A percentile compares a stretch with the other conserved stretches of the same genome.
These are phyloP conservation scores for Amiota communis DNA, from an alignment of 2,888 invertebrate species.

Conservation along the genomic window DNA sequence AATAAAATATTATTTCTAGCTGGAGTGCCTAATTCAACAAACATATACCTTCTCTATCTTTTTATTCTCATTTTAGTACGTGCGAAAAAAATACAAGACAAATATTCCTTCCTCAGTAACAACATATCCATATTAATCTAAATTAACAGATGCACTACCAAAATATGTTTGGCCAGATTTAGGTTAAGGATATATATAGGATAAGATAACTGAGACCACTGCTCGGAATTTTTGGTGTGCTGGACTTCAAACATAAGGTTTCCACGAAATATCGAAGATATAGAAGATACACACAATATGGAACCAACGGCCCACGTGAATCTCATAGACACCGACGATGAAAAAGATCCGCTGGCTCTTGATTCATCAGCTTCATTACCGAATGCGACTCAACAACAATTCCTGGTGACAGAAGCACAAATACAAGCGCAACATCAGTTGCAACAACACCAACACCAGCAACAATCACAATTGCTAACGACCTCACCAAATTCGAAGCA, in stretches of 20 bases:
- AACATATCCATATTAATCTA: slow-evolving; percentile 44
- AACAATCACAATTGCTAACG: slow-evolving; percentile 31
- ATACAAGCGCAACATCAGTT: slow-evolving; percentile 41
- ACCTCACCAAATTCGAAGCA: slow-evolving; percentile 78
- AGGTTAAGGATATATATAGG: no score
- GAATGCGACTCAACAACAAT: slow-evolving; percentile 36
- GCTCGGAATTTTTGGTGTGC: neutral
- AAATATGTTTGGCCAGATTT: no score
- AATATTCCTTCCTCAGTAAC: slow-evolving; percentile 39
- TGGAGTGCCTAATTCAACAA: no score
- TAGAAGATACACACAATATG: slow-evolving; percentile 52
- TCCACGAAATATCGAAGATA: neutral
- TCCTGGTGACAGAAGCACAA: slow-evolving; percentile 42
- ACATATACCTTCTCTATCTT: slow-evolving; percentile 5
- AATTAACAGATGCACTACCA: neutral
- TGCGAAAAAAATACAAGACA: slow-evolving; percentile 54
- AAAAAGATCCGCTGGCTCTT: slow-evolving; percentile 71
- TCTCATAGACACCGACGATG: slow-evolving; percentile 69
- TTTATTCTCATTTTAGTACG: slow-evolving; percentile 48
- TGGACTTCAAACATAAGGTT: neutral
- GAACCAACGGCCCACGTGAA: slow-evolving; percentile 65
- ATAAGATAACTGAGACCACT: no score
- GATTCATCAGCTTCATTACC: slow-evolving; percentile 54
- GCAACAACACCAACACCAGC: slow-evolving; percentile 33
- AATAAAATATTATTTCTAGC: no score